Conservation (phyloP, 2,888 invertebrate species). For the Hybos culiciformis region DNA sequence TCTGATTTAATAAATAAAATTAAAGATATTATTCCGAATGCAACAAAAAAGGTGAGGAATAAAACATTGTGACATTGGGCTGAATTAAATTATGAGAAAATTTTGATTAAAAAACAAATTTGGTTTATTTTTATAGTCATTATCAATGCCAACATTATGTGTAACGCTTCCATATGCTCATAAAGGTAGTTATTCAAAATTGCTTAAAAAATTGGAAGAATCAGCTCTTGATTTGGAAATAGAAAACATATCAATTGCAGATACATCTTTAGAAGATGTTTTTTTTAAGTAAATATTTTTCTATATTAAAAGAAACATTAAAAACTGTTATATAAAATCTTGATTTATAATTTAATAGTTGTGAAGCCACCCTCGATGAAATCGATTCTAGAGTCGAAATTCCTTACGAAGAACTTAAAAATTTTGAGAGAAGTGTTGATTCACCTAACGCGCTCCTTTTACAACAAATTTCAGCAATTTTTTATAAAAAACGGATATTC, state of each 20-base stretch:
- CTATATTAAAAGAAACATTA: too few relatives aligned
- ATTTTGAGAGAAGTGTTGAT: not conserved
- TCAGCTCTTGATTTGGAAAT: slow-evolving; percentile 48
- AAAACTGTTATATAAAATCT: slow-evolving; percentile 38
- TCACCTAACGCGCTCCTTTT: not conserved
- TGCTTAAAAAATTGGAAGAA: slow-evolving; percentile 51
- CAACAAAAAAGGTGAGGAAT: slow-evolving; percentile 24
- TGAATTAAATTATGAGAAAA: too few relatives aligned
- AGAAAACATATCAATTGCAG: slow-evolving; percentile 63
- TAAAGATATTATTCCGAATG: slow-evolving; percentile 20
- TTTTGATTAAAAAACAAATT: too few relatives aligned
- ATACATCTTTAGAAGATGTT: slow-evolving; percentile 87
- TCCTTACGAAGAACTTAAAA: not conserved
- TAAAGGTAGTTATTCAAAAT: slow-evolving; percentile 41
- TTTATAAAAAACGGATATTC: slow-evolving; percentile 31
- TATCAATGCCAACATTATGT: slow-evolving; percentile 25
- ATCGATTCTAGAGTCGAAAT: slow-evolving; percentile 17
- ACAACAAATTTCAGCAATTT: slow-evolving; percentile 25
- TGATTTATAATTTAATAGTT: too few relatives aligned
- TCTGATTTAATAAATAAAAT: slow-evolving; percentile 23
- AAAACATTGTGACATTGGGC: not conserved
- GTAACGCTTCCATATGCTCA: slow-evolving; percentile 42
- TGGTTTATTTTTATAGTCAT: too few relatives aligned
- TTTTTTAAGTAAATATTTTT: too few relatives aligned
- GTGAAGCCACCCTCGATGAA: too few relatives aligned